A percentile compares a stretch with the other conserved stretches of the same genome.
Evolutionary conservation across 2,113 vertebrate species (phyloP).

Genomic region (Hippocampus guttulatus): DNA sequence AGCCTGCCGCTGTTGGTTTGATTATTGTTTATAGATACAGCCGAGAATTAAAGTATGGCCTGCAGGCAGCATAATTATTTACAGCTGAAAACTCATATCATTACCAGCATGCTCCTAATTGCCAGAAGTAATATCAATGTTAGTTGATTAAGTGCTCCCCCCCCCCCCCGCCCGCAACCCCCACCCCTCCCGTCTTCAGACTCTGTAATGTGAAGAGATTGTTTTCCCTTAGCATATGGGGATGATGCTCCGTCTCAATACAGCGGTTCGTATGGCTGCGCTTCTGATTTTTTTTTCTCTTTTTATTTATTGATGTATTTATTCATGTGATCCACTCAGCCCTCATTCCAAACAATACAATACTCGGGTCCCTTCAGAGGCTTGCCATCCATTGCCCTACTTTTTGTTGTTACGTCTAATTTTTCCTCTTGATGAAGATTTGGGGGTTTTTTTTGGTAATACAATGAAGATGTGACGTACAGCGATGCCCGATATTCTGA

Average conservation of each 20-base stretch:
- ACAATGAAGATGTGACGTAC: conserved; percentile 48
- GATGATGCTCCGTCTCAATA: conserved; percentile 73
- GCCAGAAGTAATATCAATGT: conserved; percentile 99
- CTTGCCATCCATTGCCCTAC: conserved; percentile 55
- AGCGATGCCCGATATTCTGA: conserved; percentile 27
- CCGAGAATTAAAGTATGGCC: conserved; percentile 97
- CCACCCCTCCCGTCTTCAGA: conserved; percentile 37
- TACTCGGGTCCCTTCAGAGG: conserved; percentile 42
- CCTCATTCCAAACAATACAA: conserved; percentile 50
- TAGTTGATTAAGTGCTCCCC: conserved; percentile 87
- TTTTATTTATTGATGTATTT: conserved; percentile 2
- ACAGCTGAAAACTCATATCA: conserved; percentile 99
- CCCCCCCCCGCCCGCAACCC: too few species aligned
- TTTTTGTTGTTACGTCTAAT: conserved; percentile 66
- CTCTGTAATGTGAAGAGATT: conserved; percentile 86
- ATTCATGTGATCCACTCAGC: neutral
- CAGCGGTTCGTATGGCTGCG: conserved; percentile 69
- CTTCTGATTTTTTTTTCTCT: conserved; percentile 30
- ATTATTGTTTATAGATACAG: conserved; percentile 99
- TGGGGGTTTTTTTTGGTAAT: too few species aligned
- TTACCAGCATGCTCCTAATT: conserved; percentile 99
- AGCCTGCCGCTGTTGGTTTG: conserved; percentile 92
- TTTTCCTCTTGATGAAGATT: too few species aligned
- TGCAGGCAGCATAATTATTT: conserved; percentile 98
- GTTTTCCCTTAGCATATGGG: conserved; percentile 82